Percentiles rank a stretch among this genome's conserved stretches.
phyloP scores from a whole-genome alignment of 2,888 invertebrate species.

The Protonemura montana region DNA sequence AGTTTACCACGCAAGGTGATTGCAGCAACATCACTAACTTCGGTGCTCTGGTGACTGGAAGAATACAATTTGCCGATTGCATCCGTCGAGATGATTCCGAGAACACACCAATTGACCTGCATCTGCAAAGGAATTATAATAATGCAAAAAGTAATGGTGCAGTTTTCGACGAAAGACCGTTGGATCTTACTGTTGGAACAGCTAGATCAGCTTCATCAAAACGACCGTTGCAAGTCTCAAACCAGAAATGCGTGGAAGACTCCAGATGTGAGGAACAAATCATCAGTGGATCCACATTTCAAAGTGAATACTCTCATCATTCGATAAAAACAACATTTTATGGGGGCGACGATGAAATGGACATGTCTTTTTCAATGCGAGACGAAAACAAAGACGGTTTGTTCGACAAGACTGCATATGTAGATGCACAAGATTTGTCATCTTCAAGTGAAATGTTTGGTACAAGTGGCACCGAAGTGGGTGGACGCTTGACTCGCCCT shows the following conservation, averaged over 20 bases:
- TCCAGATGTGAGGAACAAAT: neutral
- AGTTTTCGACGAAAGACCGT: neutral
- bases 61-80: neutral
- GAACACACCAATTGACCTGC: neutral
- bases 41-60: slow-evolving; percentile 1
- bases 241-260: neutral
- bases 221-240: neutral
- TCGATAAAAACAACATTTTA: neutral
- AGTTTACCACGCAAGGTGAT: neutral
- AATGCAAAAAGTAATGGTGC: neutral
- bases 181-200: neutral
- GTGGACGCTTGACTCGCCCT: too few species aligned
- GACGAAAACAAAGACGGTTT: neutral
- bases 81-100: neutral
- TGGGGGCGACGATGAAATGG: neutral
- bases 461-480: neutral
- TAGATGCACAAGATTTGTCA: neutral
- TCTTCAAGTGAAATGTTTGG: neutral
- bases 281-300: neutral
- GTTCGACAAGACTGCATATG: neutral
- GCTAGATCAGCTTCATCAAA: neutral
- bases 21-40: slow-evolving; percentile 8
- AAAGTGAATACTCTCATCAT: neutral
- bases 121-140: neutral
- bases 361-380: neutral